Conservation (phyloP, 2,797 vertebrate species). For the Carduelis carduelis region DNA sequence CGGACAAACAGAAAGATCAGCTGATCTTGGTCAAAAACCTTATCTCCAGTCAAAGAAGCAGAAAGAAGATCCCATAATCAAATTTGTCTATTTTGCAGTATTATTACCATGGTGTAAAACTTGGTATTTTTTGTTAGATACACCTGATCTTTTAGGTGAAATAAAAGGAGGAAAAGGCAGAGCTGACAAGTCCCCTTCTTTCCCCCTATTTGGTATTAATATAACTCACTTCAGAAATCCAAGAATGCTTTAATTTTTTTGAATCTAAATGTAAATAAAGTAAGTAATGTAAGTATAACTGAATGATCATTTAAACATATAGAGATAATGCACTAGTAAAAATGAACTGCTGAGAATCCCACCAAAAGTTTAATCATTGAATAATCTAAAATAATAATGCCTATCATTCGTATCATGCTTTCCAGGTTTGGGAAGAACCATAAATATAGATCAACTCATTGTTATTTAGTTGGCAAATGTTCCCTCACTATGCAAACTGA, state of each 20-base stretch:
- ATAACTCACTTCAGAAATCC: conserved; percentile 1
- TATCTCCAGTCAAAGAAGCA: neutral
- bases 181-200: neutral
- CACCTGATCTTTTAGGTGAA: neutral
- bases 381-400: conserved; percentile 37
- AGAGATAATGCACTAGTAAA: conserved; percentile 45
- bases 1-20: neutral
- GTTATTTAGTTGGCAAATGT: conserved; percentile 50
- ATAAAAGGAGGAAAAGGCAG: neutral
- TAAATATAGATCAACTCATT: neutral
- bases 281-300: conserved; percentile 14
- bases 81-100: neutral
- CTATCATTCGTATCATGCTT: neutral
- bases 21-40: neutral
- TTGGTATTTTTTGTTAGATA: neutral
- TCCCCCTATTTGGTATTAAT: neutral
- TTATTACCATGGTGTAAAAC: neutral
- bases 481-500: conserved; percentile 25
- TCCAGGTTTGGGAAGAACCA: neutral
- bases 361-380: conserved; percentile 47
- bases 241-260: conserved; percentile 31
- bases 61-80: neutral
- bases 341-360: conserved; percentile 47
- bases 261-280: conserved; percentile 58
- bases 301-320: conserved; percentile 39